Evolutionary conservation across 2,797 vertebrate species (phyloP).

Genomic region (Diplodus sargus): DNA sequence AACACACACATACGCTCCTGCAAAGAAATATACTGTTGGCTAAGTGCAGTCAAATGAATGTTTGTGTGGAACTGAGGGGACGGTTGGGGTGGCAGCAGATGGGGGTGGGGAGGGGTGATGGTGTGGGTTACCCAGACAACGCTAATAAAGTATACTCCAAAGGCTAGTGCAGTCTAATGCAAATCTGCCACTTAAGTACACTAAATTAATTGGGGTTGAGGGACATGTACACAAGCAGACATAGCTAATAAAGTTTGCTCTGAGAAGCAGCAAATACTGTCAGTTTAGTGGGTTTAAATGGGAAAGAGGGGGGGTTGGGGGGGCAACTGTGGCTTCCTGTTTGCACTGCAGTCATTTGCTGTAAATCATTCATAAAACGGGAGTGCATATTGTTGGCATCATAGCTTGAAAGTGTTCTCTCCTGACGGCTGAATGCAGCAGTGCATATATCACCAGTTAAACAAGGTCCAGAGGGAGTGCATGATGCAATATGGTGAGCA

Average conservation of each 20-base stretch:
- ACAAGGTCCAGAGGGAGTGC: slow-evolving; percentile 39
- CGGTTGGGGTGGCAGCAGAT: not conserved
- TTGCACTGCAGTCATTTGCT: slow-evolving; percentile 57
- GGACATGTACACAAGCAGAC: slow-evolving; percentile 65
- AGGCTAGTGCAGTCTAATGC: slow-evolving; percentile 48
- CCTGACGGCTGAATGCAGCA: slow-evolving; percentile 55
- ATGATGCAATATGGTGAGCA: slow-evolving; percentile 36
- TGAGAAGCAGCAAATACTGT: slow-evolving; percentile 66
- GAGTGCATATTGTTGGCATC: slow-evolving; percentile 39
- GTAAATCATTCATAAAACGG: slow-evolving; percentile 63
- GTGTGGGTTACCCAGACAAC: slow-evolving; percentile 60
- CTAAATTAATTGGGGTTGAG: slow-evolving; percentile 72
- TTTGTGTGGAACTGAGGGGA: slow-evolving; percentile 22
- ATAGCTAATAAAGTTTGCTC: slow-evolving; percentile 63
- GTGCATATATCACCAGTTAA: slow-evolving; percentile 62
- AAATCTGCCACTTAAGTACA: slow-evolving; percentile 70
- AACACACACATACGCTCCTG: slow-evolving; percentile 63
- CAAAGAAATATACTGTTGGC: slow-evolving; percentile 53
- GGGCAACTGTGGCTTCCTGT: slow-evolving; percentile 43
- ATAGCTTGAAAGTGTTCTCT: slow-evolving; percentile 55
- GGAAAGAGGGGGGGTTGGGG: slow-evolving; percentile 10
- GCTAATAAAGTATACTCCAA: slow-evolving; percentile 69
- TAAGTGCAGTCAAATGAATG: slow-evolving; percentile 48
- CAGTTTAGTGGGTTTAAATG: slow-evolving; percentile 63
- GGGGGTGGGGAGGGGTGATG: not conserved